phyloP scores from a whole-genome alignment of 2,797 vertebrate genomes.

The Toxotes lorentzi region DNA sequence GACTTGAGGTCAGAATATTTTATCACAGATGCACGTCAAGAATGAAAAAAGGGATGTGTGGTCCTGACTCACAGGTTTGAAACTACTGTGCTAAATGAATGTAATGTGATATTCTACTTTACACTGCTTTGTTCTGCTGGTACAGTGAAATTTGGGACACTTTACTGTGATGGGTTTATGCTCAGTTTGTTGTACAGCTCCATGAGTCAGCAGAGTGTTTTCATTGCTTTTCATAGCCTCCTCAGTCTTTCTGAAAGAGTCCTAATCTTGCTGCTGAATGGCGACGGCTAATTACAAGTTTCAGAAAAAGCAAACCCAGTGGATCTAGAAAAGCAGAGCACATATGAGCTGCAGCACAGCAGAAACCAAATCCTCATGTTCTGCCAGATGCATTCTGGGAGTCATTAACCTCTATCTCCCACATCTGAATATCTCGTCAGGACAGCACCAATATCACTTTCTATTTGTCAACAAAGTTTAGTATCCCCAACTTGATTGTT shows the following conservation, averaged over 20 bases:
- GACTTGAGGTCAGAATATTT: too few species aligned
- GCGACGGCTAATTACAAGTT: not conserved
- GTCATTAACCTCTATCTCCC: constrained; percentile 15
- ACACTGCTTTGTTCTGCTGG: not conserved
- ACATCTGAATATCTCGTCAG: constrained; percentile 7
- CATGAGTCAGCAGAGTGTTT: too few species aligned
- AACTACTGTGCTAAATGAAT: not conserved
- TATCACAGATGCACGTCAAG: not conserved
- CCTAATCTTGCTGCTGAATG: not conserved
- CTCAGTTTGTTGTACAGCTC: too few species aligned
- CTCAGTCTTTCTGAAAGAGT: too few species aligned
- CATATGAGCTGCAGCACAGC: constrained; percentile 21
- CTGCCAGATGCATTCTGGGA: constrained; percentile 17
- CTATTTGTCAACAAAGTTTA: constrained; percentile 40
- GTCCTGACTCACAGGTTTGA: not conserved
- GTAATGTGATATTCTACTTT: not conserved
- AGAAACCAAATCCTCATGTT: constrained; percentile 7
- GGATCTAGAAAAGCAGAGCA: not conserved
- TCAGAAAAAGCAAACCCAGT: not conserved
- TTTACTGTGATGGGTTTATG: not conserved
- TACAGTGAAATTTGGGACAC: not conserved
- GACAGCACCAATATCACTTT: constrained; percentile 25
- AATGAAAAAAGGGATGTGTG: not conserved
- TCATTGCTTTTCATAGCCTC: too few species aligned
- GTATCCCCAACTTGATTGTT: constrained; percentile 6